Conservation (phyloP, 2,113 vertebrate species). For the Cricetomys ansorgei region DNA sequence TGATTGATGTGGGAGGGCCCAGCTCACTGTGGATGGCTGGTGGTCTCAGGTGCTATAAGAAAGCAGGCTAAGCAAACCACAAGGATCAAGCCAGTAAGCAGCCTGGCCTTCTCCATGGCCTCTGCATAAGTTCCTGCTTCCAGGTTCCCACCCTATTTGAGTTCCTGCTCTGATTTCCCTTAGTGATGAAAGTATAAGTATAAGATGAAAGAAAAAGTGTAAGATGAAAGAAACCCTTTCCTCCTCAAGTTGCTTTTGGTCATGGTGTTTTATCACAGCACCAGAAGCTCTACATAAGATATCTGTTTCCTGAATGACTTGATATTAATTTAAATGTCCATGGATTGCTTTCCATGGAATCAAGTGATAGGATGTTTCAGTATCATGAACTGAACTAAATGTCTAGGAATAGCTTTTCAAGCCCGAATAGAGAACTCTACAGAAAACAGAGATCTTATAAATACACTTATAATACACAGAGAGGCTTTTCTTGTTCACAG, state of each 20-base stretch:
- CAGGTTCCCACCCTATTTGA: not conserved
- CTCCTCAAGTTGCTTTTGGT: not conserved
- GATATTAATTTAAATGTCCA: conserved; percentile 1
- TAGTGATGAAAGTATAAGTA: not conserved
- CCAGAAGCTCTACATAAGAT: not conserved
- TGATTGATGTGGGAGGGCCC: not conserved
- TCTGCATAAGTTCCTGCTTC: not conserved
- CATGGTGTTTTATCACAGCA: not conserved
- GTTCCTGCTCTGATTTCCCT: not conserved
- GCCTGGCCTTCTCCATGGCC: too few species aligned
- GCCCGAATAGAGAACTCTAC: not conserved
- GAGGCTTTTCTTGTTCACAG: not conserved
- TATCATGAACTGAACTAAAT: conserved; percentile 8
- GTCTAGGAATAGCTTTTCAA: conserved; percentile 31
- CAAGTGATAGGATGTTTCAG: not conserved
- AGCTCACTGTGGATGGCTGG: not conserved
- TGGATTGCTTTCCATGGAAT: not conserved
- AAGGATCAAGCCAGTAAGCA: not conserved
- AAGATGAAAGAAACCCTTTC: not conserved
- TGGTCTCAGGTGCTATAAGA: not conserved
- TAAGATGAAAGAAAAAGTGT: not conserved
- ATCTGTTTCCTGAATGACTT: not conserved
- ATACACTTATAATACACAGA: not conserved
- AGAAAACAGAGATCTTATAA: not conserved
- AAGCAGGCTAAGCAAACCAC: not conserved